Evolutionary conservation across 1,140 invertebrate species (phyloP).

Genomic region (Calliopsis andreniformis): DNA sequence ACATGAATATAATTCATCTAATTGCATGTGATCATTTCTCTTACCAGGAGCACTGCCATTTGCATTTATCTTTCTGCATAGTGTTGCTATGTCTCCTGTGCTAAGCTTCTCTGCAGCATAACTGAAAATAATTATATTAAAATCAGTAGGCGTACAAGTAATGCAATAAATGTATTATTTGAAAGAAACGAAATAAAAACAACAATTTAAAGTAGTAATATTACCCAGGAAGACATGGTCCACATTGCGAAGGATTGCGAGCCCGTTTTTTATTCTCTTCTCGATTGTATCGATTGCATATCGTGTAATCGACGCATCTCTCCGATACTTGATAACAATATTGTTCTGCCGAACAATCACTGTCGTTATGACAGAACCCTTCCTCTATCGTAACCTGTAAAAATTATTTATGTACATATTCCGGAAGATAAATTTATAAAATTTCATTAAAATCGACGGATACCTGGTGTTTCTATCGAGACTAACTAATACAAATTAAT

Average conservation of each 20-base stretch:
- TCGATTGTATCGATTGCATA: slow-evolving; percentile 69
- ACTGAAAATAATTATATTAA: slow-evolving; percentile 17
- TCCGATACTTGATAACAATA: slow-evolving; percentile 71
- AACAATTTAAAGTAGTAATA: slow-evolving; percentile 2
- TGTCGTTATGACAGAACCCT: slow-evolving; percentile 61
- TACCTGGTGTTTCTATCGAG: no score
- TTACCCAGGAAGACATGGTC: slow-evolving; percentile 69
- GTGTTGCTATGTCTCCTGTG: slow-evolving; percentile 35
- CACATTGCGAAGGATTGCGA: slow-evolving; percentile 69
- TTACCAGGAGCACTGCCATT: slow-evolving; percentile 13
- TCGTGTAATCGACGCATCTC: slow-evolving; percentile 70
- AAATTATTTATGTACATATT: background rate
- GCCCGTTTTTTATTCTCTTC: slow-evolving; percentile 60
- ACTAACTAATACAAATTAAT: no score
- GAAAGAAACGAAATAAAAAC: background rate
- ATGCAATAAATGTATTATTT: background rate
- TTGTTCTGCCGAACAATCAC: slow-evolving; percentile 67
- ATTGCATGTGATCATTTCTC: background rate
- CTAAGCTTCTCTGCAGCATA: slow-evolving; percentile 40
- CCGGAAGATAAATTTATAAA: background rate
- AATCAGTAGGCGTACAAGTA: background rate
- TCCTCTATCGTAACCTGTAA: slow-evolving; percentile 41
- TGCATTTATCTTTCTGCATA: slow-evolving; percentile 30
- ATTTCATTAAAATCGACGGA: no score
- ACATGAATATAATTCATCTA: background rate